These are phyloP conservation scores for Lampris incognitus DNA, from an alignment of 2,113 vertebrate genomes.

Conservation along the genomic window DNA sequence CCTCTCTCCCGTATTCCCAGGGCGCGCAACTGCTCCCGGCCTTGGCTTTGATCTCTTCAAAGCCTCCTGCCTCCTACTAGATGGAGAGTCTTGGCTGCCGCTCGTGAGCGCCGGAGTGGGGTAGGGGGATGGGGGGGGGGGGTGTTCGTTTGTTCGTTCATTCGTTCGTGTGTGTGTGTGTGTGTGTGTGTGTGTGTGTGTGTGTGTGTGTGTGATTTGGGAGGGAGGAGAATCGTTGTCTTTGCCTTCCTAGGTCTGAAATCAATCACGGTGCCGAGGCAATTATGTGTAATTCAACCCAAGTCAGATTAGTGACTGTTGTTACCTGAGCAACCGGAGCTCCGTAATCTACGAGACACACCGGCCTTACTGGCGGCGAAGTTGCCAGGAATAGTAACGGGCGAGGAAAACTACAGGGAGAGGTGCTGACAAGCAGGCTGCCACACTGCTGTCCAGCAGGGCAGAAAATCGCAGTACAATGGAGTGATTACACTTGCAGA, in stretches of 20 bases:
- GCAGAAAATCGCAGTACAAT: constrained; percentile 98
- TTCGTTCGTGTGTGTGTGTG: not conserved
- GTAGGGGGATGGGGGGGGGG: constrained; percentile 49
- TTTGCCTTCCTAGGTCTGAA: constrained; percentile 91
- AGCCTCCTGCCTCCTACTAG: constrained; percentile 99
- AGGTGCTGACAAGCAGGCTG: constrained; percentile 88
- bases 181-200: constrained; percentile 22
- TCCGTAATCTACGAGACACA: constrained; percentile 88
- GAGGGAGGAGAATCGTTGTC: constrained; percentile 38
- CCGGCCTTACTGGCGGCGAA: constrained; percentile 63
- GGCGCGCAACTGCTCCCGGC: constrained; percentile 98
- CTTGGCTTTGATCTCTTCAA: constrained; percentile 99
- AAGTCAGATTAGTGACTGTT: constrained; percentile 95
- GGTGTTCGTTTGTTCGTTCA: constrained; percentile 6
- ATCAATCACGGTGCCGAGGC: constrained; percentile 97
- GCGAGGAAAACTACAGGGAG: constrained; percentile 79
- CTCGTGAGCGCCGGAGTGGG: constrained; percentile 87
- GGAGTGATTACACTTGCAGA: constrained; percentile 97
- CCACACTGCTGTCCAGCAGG: constrained; percentile 93
- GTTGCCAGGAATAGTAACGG: constrained; percentile 73
- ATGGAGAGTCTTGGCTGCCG: constrained; percentile 98
- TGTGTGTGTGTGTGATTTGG: constrained; percentile 63
- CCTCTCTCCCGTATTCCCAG: constrained; percentile 98
- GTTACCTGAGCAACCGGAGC: constrained; percentile 94
- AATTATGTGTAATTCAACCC: constrained; percentile 98